Conservation (phyloP, 1,140 invertebrate genomes). For the Myzus persicae region DNA sequence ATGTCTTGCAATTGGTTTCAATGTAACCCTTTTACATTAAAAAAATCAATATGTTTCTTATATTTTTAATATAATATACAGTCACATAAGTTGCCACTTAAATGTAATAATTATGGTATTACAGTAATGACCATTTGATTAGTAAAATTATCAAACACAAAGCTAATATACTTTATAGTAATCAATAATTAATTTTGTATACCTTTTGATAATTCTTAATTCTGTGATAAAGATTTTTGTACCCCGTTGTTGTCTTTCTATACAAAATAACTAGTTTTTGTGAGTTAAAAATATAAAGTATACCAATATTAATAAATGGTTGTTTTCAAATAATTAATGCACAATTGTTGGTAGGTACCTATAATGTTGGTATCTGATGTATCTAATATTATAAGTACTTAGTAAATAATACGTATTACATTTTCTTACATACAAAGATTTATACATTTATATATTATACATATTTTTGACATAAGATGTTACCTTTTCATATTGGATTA, state of each 20-base stretch:
- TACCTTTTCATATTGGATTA: not conserved
- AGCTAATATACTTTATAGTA: not conserved
- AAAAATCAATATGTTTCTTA: slow-evolving; percentile 1
- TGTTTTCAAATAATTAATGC: not conserved
- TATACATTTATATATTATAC: too few species aligned
- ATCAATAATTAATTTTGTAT: not conserved
- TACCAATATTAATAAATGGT: not conserved
- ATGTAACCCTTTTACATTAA: not conserved
- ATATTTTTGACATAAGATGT: not conserved
- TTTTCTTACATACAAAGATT: not conserved
- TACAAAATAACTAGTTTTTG: not conserved
- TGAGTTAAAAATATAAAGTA: not conserved
- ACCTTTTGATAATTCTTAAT: not conserved
- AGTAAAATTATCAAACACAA: not conserved
- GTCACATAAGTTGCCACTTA: not conserved
- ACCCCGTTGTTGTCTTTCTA: not conserved
- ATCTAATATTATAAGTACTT: not conserved
- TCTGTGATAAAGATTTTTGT: not conserved
- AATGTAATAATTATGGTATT: not conserved
- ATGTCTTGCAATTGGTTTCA: not conserved
- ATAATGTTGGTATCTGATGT: not conserved
- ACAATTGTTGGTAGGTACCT: not conserved
- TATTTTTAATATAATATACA: not conserved
- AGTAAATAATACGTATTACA: not conserved
- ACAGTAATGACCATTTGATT: not conserved